These are phyloP conservation scores for Megalops cyprinoides DNA, from an alignment of 2,797 vertebrate genomes.

Conservation along the genomic window DNA sequence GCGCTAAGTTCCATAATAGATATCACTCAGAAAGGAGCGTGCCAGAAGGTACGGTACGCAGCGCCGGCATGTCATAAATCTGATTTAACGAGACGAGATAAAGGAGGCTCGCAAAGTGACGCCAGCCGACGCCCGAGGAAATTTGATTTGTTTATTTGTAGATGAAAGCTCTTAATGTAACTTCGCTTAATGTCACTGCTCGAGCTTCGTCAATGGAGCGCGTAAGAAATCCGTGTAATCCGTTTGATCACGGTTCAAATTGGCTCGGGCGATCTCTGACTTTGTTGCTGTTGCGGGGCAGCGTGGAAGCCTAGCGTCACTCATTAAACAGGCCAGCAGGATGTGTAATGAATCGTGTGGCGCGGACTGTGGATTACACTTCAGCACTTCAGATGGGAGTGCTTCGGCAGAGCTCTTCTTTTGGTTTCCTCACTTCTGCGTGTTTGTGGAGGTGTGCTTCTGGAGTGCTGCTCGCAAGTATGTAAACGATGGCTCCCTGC, in stretches of 20 bases:
- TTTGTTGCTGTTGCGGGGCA: conserved; percentile 34
- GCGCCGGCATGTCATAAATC: background rate
- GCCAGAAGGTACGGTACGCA: background rate
- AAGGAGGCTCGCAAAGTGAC: background rate
- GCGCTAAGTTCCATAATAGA: background rate
- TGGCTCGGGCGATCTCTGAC: conserved; percentile 30
- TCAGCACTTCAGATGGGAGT: too few relatives aligned
- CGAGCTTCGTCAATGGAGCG: conserved; percentile 8
- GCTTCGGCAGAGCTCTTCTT: too few relatives aligned
- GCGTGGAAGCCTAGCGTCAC: background rate
- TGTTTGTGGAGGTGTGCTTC: too few relatives aligned
- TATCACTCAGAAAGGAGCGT: background rate
- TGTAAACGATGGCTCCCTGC: too few relatives aligned
- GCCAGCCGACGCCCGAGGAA: conserved; percentile 20
- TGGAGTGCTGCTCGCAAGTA: too few relatives aligned
- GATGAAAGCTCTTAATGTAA: conserved; percentile 26
- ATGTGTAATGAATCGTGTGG: background rate
- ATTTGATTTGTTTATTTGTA: conserved; percentile 23
- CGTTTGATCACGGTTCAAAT: conserved; percentile 48
- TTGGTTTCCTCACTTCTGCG: too few relatives aligned
- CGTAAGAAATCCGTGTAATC: conserved; percentile 40
- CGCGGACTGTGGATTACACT: too few relatives aligned
- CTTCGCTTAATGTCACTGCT: background rate
- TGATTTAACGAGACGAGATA: background rate
- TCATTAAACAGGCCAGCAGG: background rate